Base-by-base conservation (phyloP, 2,888 invertebrate species). In the Dorcus hopei region DNA sequence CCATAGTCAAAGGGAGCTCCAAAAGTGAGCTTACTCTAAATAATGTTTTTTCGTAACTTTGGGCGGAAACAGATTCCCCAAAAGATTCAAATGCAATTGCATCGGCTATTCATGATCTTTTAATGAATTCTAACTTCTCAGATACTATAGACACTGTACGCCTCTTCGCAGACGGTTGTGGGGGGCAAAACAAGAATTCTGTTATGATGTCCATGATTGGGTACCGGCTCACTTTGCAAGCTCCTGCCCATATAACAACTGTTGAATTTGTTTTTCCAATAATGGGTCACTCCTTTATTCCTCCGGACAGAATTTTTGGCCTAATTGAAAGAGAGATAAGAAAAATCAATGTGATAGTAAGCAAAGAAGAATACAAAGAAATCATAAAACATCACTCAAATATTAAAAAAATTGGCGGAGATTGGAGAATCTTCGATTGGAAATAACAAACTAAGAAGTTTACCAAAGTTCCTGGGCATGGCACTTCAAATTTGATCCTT, bases 71-170 rank as follows among this genome's bases (percentile, higher is more conserved):
- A 4, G 47, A 54, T 19, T 5, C 45, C 5, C 11, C 33, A 33
- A 54, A 54, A 54, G 47, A 48, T 54, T 45, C 54, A 23, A 54
- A 54, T 54, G 33, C 45, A 11, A 54, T 54, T 6, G 38, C 47
- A 5, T 47, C 33, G 6, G 47, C 54, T 8, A 3, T 48, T 23
- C 48, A 48, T 54, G 47, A 54, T 49, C 16, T 39, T 26, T 19
- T 54, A 49, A 48, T 39, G 40, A 54, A 39, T 48, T 14, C 48
- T 48, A 14, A 8, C 19, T 49, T 48, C 19, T n/a, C 6, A 38
- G 47, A n/a, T 48, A 39, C 2, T 14, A 54, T 7, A n/a, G 47
- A 33, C 38, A 42, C 43, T 42, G 54, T 38, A 48, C 3, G 49
- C 38, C 40, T 54, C 14, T 48, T 11, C 11, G 54, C 54, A 48